Percentiles rank a stretch among this genome's conserved stretches.
Evolutionary conservation across 2,113 vertebrate species (phyloP).

Genomic region (Menura novaehollandiae): DNA sequence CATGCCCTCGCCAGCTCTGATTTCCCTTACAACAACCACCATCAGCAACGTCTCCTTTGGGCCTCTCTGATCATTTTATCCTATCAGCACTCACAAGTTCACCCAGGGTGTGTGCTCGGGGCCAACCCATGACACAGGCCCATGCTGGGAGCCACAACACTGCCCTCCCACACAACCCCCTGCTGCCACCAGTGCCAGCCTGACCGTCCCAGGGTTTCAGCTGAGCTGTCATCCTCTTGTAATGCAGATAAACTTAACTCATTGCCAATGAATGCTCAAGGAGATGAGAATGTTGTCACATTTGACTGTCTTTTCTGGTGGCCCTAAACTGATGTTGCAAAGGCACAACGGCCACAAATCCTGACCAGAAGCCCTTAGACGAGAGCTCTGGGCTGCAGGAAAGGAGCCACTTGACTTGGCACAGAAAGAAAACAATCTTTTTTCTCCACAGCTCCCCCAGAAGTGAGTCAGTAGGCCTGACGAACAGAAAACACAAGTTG

Average conservation of each 20-base stretch:
- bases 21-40: fast-evolving
- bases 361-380: not conserved
- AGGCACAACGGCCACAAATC: not conserved
- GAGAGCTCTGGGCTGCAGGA: not conserved
- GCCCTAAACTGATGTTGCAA: not conserved
- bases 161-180: not conserved
- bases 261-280: not conserved
- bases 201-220: fast-evolving
- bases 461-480: conserved; percentile 63
- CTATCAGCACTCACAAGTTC: fast-evolving
- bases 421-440: conserved; percentile 35
- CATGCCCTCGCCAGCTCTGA: fast-evolving
- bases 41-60: not conserved
- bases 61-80: not conserved
- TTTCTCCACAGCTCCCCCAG: conserved; percentile 35
- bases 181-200: not conserved
- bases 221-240: not conserved
- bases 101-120: fast-evolving
- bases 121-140: not conserved
- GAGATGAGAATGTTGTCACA: not conserved
- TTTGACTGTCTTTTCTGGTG: not conserved
- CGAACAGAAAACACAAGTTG: conserved; percentile 72
- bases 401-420: conserved; percentile 42
- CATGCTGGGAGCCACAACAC: fast-evolving
- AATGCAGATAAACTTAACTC: not conserved